Conservation (phyloP, 2,888 invertebrate species). For the Diloba caeruleocephala region DNA sequence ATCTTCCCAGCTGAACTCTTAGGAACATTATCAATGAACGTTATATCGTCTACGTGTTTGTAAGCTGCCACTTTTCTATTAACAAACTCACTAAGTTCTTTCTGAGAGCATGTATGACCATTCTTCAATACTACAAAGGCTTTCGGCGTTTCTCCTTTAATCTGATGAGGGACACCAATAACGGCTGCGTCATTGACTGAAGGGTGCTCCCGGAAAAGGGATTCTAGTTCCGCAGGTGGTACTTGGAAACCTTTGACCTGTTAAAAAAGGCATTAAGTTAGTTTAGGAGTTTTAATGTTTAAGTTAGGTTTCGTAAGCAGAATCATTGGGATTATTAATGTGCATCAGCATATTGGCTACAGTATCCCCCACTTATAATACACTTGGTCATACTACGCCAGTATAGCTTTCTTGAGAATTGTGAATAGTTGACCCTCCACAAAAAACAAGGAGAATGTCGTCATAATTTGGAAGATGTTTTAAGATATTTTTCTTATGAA, state of each 20-base stretch:
- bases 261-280: background rate
- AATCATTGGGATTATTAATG: no score
- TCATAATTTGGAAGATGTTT: no score
- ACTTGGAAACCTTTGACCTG: constrained; percentile 93
- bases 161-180: constrained; percentile 92
- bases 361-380: no score
- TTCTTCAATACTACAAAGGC: constrained; percentile 91
- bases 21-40: constrained; percentile 92
- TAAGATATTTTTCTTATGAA: no score
- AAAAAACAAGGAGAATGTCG: no score
- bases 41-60: constrained; percentile 92
- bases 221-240: constrained; percentile 96
- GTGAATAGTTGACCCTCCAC: no score
- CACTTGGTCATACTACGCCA: no score
- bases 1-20: constrained; percentile 95
- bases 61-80: constrained; percentile 92
- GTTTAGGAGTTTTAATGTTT: background rate
- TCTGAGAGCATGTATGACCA: constrained; percentile 66
- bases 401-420: no score
- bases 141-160: constrained; percentile 93
- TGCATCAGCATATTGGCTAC: no score
- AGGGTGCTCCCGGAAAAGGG: constrained; percentile 92
- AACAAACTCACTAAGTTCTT: constrained; percentile 90
- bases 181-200: constrained; percentile 95
- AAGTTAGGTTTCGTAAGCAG: no score